Base-by-base conservation (phyloP, 2,888 invertebrate genomes). In the Dolomedes plantarius region DNA sequence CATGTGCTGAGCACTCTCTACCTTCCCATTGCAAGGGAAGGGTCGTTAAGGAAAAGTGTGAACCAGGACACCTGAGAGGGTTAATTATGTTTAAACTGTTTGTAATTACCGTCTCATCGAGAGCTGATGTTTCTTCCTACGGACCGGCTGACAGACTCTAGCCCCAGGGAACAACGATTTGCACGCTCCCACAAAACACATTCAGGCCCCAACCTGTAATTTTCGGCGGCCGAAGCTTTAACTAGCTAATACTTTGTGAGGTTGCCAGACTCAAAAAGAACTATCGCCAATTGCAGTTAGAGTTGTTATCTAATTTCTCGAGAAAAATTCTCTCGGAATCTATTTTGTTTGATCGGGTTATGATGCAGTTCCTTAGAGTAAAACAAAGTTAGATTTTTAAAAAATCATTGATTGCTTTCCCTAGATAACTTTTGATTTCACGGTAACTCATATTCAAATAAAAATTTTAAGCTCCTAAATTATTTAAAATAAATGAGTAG, bases 41-140 rank as follows among this genome's bases (percentile, higher is more conserved):
- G 46, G 23, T 71, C 31, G 28, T 29, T 28, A 71, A 46, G 32
- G 27, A 31, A 75, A 64, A 75, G 65, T 64, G 65, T 41, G 65
- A 75, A 75, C 56, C 56, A 31, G 71, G 32, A 72, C 72, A 72
- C 56, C 56, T 72, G 72, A 72, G 72, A 72, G 77, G 77, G 68
- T 69, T 78, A 78, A 78, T 78, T 78, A 69, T 78, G 77, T 78
- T 78, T 78, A 78, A 78, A 78, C 77, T 69, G 77, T 78, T 78
- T 78, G 77, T 78, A 78, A 78, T 74, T 56, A 28, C 32, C 64
- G 36, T 32, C 74, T 74, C 50, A 74, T 78, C 46, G 72, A 56
- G 31, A 19, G 56, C 32, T 56, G 72, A 75, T 19, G 65, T 65
- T 31, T 65, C 65, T 65, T 65, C 39, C 28, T 23, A 56, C 71